Conservation (phyloP, 2,797 vertebrate species). For the Taeniopygia guttata region DNA sequence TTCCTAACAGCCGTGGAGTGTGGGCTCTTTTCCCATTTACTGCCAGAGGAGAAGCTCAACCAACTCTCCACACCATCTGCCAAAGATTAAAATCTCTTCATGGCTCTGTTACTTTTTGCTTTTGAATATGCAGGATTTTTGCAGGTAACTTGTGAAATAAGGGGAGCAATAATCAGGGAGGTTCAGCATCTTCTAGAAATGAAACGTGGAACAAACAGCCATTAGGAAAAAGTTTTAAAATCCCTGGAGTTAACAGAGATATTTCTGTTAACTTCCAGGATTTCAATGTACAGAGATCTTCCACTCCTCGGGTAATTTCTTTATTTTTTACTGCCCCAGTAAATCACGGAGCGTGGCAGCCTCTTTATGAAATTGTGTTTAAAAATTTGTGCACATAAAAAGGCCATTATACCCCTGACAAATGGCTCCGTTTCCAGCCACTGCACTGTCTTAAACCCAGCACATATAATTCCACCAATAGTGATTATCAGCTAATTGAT, state of each 20-base stretch:
- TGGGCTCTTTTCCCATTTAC: conserved; percentile 33
- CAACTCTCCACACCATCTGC: conserved; percentile 38
- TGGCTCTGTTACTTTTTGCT: neutral
- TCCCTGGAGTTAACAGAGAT: neutral
- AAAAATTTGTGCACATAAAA: conserved; percentile 46
- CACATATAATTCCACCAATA: neutral
- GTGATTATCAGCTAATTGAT: conserved; percentile 52
- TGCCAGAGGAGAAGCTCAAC: conserved; percentile 49
- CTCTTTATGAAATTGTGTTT: conserved; percentile 37
- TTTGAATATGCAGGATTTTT: neutral
- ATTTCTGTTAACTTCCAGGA: conserved; percentile 27
- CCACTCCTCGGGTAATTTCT: neutral
- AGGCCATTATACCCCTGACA: neutral
- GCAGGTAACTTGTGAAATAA: neutral
- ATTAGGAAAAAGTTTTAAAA: neutral
- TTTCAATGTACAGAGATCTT: neutral
- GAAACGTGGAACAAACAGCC: neutral
- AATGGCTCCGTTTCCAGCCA: neutral
- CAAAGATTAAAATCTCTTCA: conserved; percentile 30
- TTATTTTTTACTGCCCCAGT: conserved; percentile 40
- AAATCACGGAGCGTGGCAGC: neutral
- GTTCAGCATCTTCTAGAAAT: neutral
- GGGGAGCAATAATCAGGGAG: neutral
- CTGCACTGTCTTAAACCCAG: neutral
- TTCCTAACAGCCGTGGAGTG: conserved; percentile 29